Evolutionary conservation across 1,140 invertebrate species (phyloP), one percentile per base, ranked within the genome.

Genomic region (Penaeus japonicus): DNA sequence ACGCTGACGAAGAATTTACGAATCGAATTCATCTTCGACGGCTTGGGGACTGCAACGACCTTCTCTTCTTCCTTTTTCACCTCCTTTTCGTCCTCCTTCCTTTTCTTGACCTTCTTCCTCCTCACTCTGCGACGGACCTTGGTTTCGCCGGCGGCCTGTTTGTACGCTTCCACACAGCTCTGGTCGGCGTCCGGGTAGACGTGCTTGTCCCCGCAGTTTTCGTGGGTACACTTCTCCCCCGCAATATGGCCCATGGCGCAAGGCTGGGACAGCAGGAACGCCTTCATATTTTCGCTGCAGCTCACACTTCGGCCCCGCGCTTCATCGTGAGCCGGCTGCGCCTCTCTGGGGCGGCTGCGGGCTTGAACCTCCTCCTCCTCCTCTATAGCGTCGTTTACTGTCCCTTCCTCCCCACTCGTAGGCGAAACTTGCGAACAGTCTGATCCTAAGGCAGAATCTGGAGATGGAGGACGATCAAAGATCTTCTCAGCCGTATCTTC

Each of bases 221-320:
- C 47, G 47, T 47, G 47, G 47, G 7, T 15, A 15, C 47, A 10
- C 4, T 47, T 15, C 47, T 47, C 47, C 47, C 47, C 47, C 47
- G 47, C n/a, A 27, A 22, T n/a, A 15, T 55, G n/a, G 17, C 17
- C 65, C 35, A 39, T 15, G 32, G 55, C 62, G 27, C 85, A 86
- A 0, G 86, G 84, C 65, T 86, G 47, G n/a, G 78, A 62, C 54
- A 70, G 4, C 20, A 84, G 84, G 80, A 87, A 84, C 4, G 75
- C 57, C 22, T 57, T 57, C 2, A 88, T 88, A 62, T 88, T 88
- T 20, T 83, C 85, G 35, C 85, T 89, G 80, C 85, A 85, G 83
- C 83, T 82, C 10, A 85, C 75, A 65, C 84, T 87, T n/a, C 88
- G 73, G 57, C 85, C 78, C 15, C 39, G 32, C 10, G 53, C 47